Conservation (phyloP, 2,113 vertebrate species). For the Plestiodon gilberti region DNA sequence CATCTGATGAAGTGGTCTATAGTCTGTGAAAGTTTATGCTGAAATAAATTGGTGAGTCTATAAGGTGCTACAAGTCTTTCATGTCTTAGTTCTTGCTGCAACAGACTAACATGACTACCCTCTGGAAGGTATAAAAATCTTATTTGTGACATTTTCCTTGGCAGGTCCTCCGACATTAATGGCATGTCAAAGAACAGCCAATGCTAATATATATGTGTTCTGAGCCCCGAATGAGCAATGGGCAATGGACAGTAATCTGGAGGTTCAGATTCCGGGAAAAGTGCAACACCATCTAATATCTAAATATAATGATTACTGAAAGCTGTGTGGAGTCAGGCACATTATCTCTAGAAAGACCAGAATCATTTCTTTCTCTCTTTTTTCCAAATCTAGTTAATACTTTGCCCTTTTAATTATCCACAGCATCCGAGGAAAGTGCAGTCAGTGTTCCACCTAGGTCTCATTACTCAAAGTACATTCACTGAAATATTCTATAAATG, state of each 20-base stretch:
- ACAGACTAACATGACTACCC: no score
- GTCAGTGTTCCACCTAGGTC: conserved; percentile 17
- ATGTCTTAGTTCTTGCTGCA: background rate
- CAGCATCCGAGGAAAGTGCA: conserved; percentile 40
- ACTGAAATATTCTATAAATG: conserved; percentile 55
- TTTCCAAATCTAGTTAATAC: conserved; percentile 53
- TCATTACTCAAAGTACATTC: conserved; percentile 48
- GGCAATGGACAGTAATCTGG: conserved; percentile 50
- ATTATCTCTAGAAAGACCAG: conserved; percentile 34
- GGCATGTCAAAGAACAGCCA: background rate
- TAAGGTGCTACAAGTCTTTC: no score
- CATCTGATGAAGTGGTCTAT: background rate
- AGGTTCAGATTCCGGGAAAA: conserved; percentile 48
- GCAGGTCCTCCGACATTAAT: background rate
- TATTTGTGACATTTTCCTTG: background rate
- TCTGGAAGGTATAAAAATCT: background rate
- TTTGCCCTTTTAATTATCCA: conserved; percentile 64
- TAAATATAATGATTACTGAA: conserved; percentile 48
- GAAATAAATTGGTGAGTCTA: no score
- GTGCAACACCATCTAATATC: conserved; percentile 55
- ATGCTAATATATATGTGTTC: conserved; percentile 1
- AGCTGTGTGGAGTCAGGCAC: conserved; percentile 31
- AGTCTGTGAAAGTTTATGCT: no score
- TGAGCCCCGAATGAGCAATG: conserved; percentile 34
- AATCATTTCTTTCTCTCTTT: conserved; percentile 9